Percentiles rank a stretch among this genome's conserved stretches.
Evolutionary conservation across 2,797 vertebrate genomes (phyloP).

Genomic region (Chelon labrosus): DNA sequence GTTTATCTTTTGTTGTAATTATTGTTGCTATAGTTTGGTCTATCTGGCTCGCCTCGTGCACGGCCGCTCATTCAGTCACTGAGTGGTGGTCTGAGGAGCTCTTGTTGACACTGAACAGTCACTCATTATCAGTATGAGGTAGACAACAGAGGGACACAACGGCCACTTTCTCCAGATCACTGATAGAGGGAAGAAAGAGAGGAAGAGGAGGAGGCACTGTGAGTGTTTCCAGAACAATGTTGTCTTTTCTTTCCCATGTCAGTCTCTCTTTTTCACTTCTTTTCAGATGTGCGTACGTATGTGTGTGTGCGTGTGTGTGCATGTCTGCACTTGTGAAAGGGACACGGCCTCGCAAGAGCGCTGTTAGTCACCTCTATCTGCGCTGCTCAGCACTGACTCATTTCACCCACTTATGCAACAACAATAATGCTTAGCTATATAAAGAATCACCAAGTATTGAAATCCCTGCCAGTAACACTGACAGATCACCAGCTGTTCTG

Average conservation of each 20-base stretch:
- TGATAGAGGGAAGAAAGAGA: conserved; percentile 26
- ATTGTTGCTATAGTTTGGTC: too few species aligned
- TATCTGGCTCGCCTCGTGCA: neutral
- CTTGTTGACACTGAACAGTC: conserved; percentile 58
- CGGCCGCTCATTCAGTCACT: conserved; percentile 18
- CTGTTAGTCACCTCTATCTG: conserved; percentile 46
- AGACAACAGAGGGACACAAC: conserved; percentile 44
- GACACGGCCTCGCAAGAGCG: conserved; percentile 10
- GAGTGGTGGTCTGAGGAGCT: conserved; percentile 22
- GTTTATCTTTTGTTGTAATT: neutral
- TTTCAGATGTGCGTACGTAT: neutral
- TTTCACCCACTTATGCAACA: conserved; percentile 43
- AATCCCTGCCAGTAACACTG: conserved; percentile 5
- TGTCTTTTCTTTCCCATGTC: conserved; percentile 39
- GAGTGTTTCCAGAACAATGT: conserved; percentile 10
- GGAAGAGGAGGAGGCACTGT: neutral
- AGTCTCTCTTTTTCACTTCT: conserved; percentile 3
- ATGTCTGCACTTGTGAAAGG: conserved; percentile 3
- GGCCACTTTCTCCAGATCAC: conserved; percentile 40
- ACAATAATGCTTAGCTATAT: conserved; percentile 25
- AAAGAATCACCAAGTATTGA: conserved; percentile 13
- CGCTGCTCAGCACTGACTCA: conserved; percentile 54
- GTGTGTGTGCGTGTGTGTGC: neutral
- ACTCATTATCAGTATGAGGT: conserved; percentile 47
- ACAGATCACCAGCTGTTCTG: conserved; percentile 13